Percentiles rank a stretch among this genome's conserved stretches.
phyloP scores from a whole-genome alignment of 1,140 invertebrate genomes.

The Octopus sinensis region DNA sequence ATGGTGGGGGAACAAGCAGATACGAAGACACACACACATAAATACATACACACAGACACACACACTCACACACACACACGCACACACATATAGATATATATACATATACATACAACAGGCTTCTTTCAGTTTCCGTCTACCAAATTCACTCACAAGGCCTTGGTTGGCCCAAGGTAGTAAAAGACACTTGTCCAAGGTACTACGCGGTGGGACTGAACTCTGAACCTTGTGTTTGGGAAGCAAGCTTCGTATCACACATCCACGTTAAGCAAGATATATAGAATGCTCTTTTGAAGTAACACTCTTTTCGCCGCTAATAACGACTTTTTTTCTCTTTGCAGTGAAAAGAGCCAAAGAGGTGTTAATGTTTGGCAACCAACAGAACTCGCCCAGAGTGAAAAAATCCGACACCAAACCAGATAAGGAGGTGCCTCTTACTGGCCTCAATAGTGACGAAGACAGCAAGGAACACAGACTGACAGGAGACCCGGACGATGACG shows the following conservation, averaged over 20 bases:
- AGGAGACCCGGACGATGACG: constrained; percentile 16
- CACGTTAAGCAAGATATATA: constrained; percentile 10
- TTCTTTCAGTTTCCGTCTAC: too few species aligned
- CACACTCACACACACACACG: too few species aligned
- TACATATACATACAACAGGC: too few species aligned
- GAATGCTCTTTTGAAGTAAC: constrained; percentile 12
- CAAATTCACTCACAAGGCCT: too few species aligned
- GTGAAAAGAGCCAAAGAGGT: background rate
- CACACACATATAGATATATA: too few species aligned
- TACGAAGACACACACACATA: too few species aligned
- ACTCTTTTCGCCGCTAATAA: background rate
- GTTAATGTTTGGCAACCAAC: background rate
- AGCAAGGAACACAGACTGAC: background rate
- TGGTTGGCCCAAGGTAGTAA: too few species aligned
- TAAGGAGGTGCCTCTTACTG: background rate
- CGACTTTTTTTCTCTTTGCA: background rate
- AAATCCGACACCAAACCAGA: constrained; percentile 11
- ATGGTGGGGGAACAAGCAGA: too few species aligned
- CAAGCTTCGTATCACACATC: background rate
- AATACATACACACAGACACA: too few species aligned
- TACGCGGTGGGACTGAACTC: background rate
- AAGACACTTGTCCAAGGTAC: too few species aligned
- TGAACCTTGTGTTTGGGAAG: background rate
- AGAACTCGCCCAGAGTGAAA: background rate
- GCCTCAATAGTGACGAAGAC: constrained; percentile 7